Evolutionary conservation across 2,113 vertebrate species (phyloP).

Genomic region (Perca fluviatilis): DNA sequence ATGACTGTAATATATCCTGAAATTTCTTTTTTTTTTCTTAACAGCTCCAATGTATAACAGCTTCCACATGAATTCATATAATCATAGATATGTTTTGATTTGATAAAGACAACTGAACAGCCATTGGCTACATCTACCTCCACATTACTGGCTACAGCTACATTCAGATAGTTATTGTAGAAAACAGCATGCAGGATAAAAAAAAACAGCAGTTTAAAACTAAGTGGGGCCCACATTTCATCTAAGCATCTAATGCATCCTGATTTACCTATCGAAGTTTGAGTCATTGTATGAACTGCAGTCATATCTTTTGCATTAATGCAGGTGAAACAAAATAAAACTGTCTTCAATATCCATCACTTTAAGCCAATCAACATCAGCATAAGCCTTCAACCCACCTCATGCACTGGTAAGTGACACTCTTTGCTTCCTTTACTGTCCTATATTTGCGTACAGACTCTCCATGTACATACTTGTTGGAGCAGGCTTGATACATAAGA

Average conservation of each 20-base stretch:
- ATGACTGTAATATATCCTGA: slow-evolving; percentile 22
- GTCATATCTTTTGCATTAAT: slow-evolving; percentile 47
- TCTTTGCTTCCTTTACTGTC: neutral
- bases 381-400: slow-evolving; percentile 18
- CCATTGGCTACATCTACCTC: neutral
- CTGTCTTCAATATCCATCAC: slow-evolving; percentile 37
- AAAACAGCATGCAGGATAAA: neutral
- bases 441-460: neutral
- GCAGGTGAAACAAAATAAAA: slow-evolving; percentile 42
- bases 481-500: neutral
- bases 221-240: slow-evolving; percentile 13
- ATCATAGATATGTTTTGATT: neutral
- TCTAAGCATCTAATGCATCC: slow-evolving; percentile 31
- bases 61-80: slow-evolving; percentile 9
- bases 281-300: slow-evolving; percentile 19
- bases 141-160: neutral
- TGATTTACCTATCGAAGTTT: slow-evolving; percentile 32
- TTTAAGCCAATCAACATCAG: slow-evolving; percentile 35
- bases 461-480: slow-evolving; percentile 23
- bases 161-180: slow-evolving; percentile 1
- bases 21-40: slow-evolving; percentile 27
- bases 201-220: slow-evolving; percentile 25
- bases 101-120: neutral
- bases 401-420: slow-evolving; percentile 25
- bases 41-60: neutral